phyloP scores from a whole-genome alignment of 2,888 invertebrate genomes.

The Parnassius glacialis region DNA sequence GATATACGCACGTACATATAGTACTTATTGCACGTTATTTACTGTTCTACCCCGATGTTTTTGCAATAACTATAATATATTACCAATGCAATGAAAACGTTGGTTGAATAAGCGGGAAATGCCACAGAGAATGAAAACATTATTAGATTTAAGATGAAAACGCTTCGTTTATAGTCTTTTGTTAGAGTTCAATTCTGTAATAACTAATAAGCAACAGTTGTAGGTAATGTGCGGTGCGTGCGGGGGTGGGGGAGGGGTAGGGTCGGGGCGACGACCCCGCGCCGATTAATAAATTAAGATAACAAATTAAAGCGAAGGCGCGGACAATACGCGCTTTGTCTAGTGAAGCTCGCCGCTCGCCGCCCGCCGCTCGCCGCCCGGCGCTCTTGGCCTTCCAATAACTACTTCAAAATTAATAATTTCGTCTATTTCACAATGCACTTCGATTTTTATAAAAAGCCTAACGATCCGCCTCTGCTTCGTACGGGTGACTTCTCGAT shows the following conservation, averaged over 20 bases:
- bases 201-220: constrained; percentile 12
- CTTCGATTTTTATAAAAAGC: too few species aligned
- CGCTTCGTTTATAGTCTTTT: constrained; percentile 21
- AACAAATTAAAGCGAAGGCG: constrained; percentile 56
- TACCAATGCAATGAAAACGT: neutral
- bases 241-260: constrained; percentile 11
- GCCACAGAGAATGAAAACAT: neutral
- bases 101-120: neutral
- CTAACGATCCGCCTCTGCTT: too few species aligned
- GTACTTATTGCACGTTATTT: too few species aligned
- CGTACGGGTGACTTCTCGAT: too few species aligned
- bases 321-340: constrained; percentile 50
- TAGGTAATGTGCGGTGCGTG: neutral
- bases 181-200: constrained; percentile 22
- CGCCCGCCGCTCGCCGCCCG: neutral
- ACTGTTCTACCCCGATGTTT: too few species aligned
- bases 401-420: too few species aligned
- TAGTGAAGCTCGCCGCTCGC: constrained; percentile 47
- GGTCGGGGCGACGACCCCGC: constrained; percentile 35
- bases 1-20: too few species aligned
- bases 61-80: too few species aligned
- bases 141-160: constrained; percentile 17
- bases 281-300: constrained; percentile 64
- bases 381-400: neutral
- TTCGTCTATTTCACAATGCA: too few species aligned